Conservation (phyloP, 2,797 vertebrate genomes). For the Spheniscus humboldti region DNA sequence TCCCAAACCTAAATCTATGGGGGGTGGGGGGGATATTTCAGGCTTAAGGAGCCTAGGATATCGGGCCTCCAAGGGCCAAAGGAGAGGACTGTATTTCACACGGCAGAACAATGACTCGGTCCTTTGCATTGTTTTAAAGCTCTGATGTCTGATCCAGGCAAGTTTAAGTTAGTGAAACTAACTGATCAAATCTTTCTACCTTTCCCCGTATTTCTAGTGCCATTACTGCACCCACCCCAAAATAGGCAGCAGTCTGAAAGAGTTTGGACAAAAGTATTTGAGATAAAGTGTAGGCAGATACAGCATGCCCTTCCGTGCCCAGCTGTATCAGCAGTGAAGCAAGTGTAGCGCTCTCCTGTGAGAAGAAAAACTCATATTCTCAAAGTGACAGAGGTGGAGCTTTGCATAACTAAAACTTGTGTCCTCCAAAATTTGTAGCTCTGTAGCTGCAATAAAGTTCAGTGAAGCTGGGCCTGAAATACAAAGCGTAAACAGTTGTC, state of each 20-base stretch:
- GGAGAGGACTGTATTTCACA: not conserved
- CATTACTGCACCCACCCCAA: accelerated
- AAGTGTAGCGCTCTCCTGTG: not conserved
- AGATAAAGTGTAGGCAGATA: not conserved
- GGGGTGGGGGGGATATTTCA: not conserved
- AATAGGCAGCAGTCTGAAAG: not conserved
- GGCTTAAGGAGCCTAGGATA: not conserved
- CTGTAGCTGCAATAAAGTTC: not conserved
- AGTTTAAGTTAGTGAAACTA: not conserved
- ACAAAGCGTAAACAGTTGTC: not conserved
- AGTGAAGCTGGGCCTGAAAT: not conserved
- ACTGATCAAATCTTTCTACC: not conserved
- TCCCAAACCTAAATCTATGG: not conserved
- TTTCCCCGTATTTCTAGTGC: not conserved
- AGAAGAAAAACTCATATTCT: not conserved
- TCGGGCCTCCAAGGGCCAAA: not conserved
- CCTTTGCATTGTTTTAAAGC: not conserved
- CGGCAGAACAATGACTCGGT: not conserved
- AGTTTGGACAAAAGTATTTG: not conserved
- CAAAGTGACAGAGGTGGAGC: not conserved
- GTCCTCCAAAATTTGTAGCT: not conserved
- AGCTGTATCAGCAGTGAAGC: not conserved
- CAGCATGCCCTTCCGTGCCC: not conserved
- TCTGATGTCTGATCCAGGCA: not conserved
- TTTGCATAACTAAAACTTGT: not conserved